Conservation (phyloP, 2,113 vertebrate species). For the Cariama cristata region DNA sequence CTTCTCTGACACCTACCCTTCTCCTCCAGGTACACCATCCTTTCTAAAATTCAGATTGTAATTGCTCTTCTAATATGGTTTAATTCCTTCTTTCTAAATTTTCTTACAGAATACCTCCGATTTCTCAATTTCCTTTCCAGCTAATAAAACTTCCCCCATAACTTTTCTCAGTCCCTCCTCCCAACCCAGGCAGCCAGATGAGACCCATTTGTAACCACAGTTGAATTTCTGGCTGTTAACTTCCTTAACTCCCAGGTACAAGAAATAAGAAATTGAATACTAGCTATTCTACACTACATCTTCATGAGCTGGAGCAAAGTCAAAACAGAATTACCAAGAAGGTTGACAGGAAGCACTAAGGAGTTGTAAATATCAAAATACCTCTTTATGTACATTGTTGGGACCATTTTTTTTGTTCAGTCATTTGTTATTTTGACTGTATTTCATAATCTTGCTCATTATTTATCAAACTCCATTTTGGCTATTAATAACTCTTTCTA, state of each 20-base stretch:
- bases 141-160: background rate
- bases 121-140: background rate
- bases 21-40: background rate
- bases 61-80: background rate
- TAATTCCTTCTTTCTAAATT: background rate
- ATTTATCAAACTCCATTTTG: background rate
- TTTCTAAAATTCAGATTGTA: background rate
- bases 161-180: background rate
- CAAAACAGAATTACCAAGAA: background rate
- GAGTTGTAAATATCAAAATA: background rate
- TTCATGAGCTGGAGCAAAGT: background rate
- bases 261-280: background rate
- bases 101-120: background rate
- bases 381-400: background rate
- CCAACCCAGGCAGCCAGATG: background rate
- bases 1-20: background rate
- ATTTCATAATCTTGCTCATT: background rate
- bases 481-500: background rate
- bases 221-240: background rate
- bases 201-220: background rate
- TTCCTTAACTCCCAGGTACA: background rate
- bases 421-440: background rate
- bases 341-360: background rate
- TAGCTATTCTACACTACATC: background rate
- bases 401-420: background rate